Conservation (phyloP, 1,140 invertebrate species). For the Planococcus citri region DNA sequence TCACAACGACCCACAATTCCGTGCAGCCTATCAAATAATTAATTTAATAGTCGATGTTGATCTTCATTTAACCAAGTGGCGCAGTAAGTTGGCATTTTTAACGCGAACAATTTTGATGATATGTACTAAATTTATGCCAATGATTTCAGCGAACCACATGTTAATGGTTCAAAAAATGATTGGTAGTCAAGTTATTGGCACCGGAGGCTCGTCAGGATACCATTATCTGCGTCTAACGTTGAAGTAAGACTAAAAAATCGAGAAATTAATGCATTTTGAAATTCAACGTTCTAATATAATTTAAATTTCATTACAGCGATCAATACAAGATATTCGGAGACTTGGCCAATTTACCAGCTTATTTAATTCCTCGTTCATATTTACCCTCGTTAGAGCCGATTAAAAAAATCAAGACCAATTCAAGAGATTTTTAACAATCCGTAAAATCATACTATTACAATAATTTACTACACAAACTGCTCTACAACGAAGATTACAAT, state of each 20-base stretch:
- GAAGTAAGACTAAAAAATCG: conserved; percentile 46
- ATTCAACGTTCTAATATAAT: conserved; percentile 16
- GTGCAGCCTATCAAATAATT: neutral
- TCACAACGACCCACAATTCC: neutral
- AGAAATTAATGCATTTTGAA: neutral
- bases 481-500: neutral
- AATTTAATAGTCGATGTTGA: conserved; percentile 4
- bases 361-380: conserved; percentile 77
- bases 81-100: neutral
- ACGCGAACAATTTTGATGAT: no score
- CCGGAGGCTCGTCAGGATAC: conserved; percentile 95
- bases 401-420: neutral
- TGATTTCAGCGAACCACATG: conserved; percentile 81
- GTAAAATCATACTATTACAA: neutral
- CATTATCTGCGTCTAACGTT: conserved; percentile 95
- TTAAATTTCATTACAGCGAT: conserved; percentile 54
- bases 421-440: neutral
- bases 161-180: conserved; percentile 99
- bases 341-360: conserved; percentile 93
- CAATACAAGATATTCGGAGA: conserved; percentile 98
- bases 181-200: conserved; percentile 88
- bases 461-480: neutral
- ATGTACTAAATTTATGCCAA: no score
- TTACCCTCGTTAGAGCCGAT: conserved; percentile 59
- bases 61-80: neutral